Evolutionary conservation across 2,113 vertebrate species (phyloP).

Genomic region (Misgurnus anguillicaudatus): DNA sequence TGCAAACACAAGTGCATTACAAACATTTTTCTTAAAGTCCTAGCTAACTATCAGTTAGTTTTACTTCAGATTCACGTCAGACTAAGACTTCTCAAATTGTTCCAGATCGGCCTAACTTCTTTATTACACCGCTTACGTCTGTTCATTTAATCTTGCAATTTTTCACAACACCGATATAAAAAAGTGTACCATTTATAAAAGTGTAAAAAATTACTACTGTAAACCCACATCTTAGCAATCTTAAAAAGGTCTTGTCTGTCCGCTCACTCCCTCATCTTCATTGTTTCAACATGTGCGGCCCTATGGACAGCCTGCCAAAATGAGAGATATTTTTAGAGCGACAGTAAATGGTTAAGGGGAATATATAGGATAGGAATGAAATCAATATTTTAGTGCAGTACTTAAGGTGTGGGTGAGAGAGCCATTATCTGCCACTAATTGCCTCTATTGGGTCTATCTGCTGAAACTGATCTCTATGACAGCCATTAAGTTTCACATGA

Average conservation of each 20-base stretch:
- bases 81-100: not conserved
- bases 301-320: constrained; percentile 47
- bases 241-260: not conserved
- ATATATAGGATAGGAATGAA: constrained; percentile 65
- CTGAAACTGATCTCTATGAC: constrained; percentile 62
- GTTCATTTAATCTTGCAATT: not conserved
- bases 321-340: constrained; percentile 58
- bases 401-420: constrained; percentile 48
- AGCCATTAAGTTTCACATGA: constrained; percentile 66
- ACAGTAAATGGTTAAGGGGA: constrained; percentile 63
- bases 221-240: not conserved
- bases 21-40: not conserved
- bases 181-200: not conserved
- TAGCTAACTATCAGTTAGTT: not conserved
- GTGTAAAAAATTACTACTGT: not conserved
- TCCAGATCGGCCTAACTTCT: not conserved
- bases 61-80: not conserved
- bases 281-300: not conserved
- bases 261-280: not conserved
- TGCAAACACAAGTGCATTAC: not conserved
- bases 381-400: constrained; percentile 68
- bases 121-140: not conserved
- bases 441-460: constrained; percentile 67
- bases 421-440: constrained; percentile 71
- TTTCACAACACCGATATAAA: constrained; percentile 2